These are phyloP conservation scores for Ctenicera cuprea DNA, from an alignment of 2,888 invertebrate genomes.

Conservation along the genomic window DNA sequence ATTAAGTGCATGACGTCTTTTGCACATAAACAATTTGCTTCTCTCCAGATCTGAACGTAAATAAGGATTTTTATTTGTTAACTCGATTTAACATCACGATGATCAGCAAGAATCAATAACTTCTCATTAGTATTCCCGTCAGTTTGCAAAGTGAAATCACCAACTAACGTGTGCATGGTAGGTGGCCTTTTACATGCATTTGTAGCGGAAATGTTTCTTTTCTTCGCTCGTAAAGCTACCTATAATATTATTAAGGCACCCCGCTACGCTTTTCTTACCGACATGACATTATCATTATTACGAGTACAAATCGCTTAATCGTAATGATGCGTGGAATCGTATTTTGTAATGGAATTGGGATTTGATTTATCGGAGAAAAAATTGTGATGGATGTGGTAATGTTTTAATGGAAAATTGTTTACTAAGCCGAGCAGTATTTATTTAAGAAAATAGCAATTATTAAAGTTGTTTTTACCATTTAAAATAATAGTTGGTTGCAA, in stretches of 20 bases:
- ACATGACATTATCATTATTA: slow-evolving; percentile 4
- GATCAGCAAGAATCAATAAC: slow-evolving; percentile 20
- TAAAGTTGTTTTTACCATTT: too few species aligned
- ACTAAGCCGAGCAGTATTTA: too few species aligned
- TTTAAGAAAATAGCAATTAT: too few species aligned
- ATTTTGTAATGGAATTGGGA: neutral
- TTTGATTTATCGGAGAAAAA: neutral
- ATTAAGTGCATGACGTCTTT: too few species aligned
- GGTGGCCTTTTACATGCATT: slow-evolving; percentile 27
- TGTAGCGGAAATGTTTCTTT: slow-evolving; percentile 29
- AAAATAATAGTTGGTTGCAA: too few species aligned
- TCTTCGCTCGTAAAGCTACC: slow-evolving; percentile 6
- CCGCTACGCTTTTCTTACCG: slow-evolving; percentile 7
- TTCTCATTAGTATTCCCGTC: slow-evolving; percentile 30
- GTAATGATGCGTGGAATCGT: neutral
- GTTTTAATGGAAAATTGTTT: too few species aligned
- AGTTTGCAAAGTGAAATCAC: slow-evolving; percentile 31
- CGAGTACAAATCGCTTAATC: neutral
- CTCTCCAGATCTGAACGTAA: too few species aligned
- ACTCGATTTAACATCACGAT: neutral
- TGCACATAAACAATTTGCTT: too few species aligned
- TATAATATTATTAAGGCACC: slow-evolving; percentile 13
- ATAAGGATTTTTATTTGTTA: too few species aligned
- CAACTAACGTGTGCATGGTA: slow-evolving; percentile 26
- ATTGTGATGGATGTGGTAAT: too few species aligned